A percentile compares a stretch with the other conserved stretches of the same genome.
Evolutionary conservation across 2,797 vertebrate species (phyloP).

Genomic region (Silurus lanzhouensis): DNA sequence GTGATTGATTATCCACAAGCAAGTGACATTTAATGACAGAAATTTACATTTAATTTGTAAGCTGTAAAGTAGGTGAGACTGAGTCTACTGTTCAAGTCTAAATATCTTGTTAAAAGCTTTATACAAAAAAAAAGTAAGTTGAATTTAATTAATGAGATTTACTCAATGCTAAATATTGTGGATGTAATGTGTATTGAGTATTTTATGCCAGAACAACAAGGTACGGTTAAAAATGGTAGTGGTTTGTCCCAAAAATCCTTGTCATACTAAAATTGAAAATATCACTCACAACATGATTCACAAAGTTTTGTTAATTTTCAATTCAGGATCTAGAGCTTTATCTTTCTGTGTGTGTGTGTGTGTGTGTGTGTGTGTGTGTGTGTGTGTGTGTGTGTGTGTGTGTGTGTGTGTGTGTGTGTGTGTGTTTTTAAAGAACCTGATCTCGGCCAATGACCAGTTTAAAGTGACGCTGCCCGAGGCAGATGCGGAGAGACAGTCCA

Average conservation of each 20-base stretch:
- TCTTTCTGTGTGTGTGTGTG: neutral
- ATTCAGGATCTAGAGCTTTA: neutral
- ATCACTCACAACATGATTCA: neutral
- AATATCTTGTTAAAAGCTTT: too few relatives aligned
- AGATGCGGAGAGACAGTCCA: slow-evolving; percentile 83
- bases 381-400: neutral
- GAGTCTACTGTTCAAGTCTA: too few relatives aligned
- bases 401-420: neutral
- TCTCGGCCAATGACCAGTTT: slow-evolving; percentile 85
- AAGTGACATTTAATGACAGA: neutral
- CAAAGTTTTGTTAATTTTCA: too few relatives aligned
- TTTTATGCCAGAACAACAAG: too few relatives aligned
- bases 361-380: neutral
- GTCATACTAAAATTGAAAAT: neutral
- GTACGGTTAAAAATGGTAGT: too few relatives aligned
- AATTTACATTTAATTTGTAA: too few relatives aligned
- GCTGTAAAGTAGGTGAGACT: neutral
- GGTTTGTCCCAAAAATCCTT: neutral
- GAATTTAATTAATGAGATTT: too few relatives aligned
- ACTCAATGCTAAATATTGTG: neutral
- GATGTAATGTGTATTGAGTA: neutral
- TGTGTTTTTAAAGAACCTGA: slow-evolving; percentile 72
- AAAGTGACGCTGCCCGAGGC: slow-evolving; percentile 85
- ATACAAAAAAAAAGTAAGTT: too few relatives aligned
- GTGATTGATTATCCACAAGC: neutral